Conservation (phyloP, 1,140 invertebrate genomes). For the Oryzaephilus surinamensis region DNA sequence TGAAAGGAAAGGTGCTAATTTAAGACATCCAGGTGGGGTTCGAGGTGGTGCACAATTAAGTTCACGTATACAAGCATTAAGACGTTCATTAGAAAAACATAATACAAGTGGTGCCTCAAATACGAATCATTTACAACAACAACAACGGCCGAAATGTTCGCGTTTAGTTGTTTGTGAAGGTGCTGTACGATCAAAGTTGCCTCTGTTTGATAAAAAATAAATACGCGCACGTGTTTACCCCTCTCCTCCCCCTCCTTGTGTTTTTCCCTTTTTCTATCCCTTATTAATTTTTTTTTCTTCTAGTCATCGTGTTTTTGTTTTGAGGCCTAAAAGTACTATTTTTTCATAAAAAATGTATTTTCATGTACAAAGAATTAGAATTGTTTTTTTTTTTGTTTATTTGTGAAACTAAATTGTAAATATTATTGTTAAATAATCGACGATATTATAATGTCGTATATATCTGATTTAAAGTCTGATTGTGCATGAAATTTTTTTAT, state of each 20-base stretch:
- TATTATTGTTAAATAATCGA: too few relatives aligned
- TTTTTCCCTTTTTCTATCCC: background rate
- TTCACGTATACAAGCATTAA: constrained; percentile 27
- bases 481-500: too few relatives aligned
- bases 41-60: constrained; percentile 24
- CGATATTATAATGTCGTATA: too few relatives aligned
- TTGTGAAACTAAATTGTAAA: too few relatives aligned
- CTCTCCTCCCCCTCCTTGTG: constrained; percentile 4
- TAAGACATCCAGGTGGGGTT: constrained; percentile 24
- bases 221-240: too few relatives aligned
- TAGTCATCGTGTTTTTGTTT: too few relatives aligned
- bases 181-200: constrained; percentile 70
- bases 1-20: constrained; percentile 53
- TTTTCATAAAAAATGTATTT: too few relatives aligned
- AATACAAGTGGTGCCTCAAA: constrained; percentile 15
- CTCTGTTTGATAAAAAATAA: constrained; percentile 72
- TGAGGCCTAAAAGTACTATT: too few relatives aligned
- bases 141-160: constrained; percentile 31
- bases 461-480: too few relatives aligned
- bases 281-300: constrained; percentile 13
- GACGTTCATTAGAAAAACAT: constrained; percentile 28
- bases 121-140: constrained; percentile 28
- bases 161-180: constrained; percentile 67
- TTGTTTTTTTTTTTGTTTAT: too few relatives aligned
- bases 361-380: too few relatives aligned